Conservation (phyloP, 1,140 invertebrate species). For the Pantala flavescens region DNA sequence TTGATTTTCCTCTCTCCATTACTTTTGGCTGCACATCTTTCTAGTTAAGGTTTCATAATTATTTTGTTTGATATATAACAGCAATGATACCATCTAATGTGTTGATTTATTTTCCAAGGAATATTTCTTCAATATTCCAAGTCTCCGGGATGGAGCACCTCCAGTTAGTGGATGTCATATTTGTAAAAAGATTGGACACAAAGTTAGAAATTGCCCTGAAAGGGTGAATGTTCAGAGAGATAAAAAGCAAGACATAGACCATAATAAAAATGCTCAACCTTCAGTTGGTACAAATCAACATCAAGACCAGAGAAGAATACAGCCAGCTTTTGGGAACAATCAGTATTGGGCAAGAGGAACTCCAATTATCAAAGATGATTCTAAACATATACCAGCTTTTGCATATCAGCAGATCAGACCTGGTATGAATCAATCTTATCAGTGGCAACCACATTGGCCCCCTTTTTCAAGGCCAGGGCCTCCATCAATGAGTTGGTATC, state of each 20-base stretch:
- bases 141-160: constrained; percentile 40
- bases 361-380: too few species aligned
- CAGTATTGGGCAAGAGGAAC: background rate
- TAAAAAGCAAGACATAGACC: background rate
- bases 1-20: too few species aligned
- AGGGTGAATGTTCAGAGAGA: background rate
- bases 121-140: constrained; percentile 37
- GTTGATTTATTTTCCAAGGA: constrained; percentile 29
- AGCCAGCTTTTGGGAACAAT: background rate
- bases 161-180: constrained; percentile 45
- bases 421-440: too few species aligned
- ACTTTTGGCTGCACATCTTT: too few species aligned
- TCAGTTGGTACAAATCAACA: background rate
- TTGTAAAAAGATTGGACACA: constrained; percentile 50
- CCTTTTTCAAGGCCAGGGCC: too few species aligned
- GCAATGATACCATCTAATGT: background rate
- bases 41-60: too few species aligned
- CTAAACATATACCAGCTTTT: too few species aligned
- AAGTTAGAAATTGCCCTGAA: constrained; percentile 40
- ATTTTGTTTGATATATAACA: too few species aligned
- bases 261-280: background rate
- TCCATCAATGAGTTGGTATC: too few species aligned
- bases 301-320: background rate
- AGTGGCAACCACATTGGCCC: too few species aligned
- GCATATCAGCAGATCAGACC: too few species aligned